These are phyloP conservation scores for Karalla daura DNA, from an alignment of 2,797 vertebrate genomes.

Conservation along the genomic window DNA sequence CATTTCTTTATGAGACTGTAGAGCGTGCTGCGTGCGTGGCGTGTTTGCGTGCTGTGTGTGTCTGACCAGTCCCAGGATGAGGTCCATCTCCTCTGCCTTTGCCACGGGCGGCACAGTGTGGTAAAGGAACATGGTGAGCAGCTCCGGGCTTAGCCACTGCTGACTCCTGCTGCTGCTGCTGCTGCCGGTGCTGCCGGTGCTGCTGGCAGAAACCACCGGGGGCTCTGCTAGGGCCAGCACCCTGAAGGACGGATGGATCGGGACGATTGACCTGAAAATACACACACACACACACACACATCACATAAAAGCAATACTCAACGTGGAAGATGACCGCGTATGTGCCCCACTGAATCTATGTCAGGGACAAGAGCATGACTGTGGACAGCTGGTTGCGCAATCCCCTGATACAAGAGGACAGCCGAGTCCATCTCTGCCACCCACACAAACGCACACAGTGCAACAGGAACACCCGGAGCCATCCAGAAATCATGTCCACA, in stretches of 20 bases:
- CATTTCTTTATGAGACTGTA: no score
- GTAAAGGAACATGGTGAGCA: constrained; percentile 96
- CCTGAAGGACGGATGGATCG: constrained; percentile 94
- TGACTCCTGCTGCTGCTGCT: constrained; percentile 76
- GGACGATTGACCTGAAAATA: constrained; percentile 87
- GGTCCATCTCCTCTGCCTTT: constrained; percentile 87
- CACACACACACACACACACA: constrained; percentile 22
- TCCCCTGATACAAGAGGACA: constrained; percentile 76
- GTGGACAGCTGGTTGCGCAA: constrained; percentile 67
- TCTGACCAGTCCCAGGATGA: constrained; percentile 91
- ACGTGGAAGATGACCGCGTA: constrained; percentile 4
- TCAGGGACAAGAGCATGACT: constrained; percentile 46
- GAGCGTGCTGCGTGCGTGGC: not conserved
- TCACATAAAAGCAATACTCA: not conserved
- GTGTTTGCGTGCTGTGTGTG: not conserved
- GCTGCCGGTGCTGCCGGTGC: constrained; percentile 76
- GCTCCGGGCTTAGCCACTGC: constrained; percentile 96
- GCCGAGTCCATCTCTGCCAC: constrained; percentile 65
- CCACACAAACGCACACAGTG: constrained; percentile 38
- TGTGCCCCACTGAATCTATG: constrained; percentile 47
- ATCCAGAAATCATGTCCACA: no score
- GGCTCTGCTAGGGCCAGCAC: constrained; percentile 95
- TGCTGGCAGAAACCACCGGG: constrained; percentile 80
- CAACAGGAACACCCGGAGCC: no score
- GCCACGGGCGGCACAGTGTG: constrained; percentile 88